Percentiles rank a stretch among this genome's conserved stretches.
Conservation (phyloP, 1,140 invertebrate species). For the Galendromus occidentalis region DNA sequence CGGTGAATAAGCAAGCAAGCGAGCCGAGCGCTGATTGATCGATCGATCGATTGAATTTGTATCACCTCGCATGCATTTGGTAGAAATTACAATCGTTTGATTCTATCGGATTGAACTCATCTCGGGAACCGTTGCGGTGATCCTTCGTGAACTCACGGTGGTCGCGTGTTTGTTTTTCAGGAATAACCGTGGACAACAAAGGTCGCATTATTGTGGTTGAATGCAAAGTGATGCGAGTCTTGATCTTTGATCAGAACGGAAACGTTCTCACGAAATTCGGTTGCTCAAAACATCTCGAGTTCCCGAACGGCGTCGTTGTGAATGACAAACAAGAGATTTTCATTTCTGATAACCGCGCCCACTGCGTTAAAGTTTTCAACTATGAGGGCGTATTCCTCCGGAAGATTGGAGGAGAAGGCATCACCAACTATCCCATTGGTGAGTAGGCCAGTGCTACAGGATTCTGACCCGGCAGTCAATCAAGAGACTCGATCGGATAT, state of each 20-base stretch:
- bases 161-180: too few species aligned
- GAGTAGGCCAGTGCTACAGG: too few species aligned
- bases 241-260: slow-evolving; percentile 92
- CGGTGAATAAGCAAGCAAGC: too few species aligned
- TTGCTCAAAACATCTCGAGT: slow-evolving; percentile 37
- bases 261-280: slow-evolving; percentile 93
- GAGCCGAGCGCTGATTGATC: too few species aligned
- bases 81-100: too few species aligned
- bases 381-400: slow-evolving; percentile 88
- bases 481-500: too few species aligned
- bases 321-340: slow-evolving; percentile 86
- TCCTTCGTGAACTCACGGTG: too few species aligned
- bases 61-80: too few species aligned
- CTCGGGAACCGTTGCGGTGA: too few species aligned
- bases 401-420: slow-evolving; percentile 92
- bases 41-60: too few species aligned
- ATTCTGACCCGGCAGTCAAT: too few species aligned
- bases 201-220: slow-evolving; percentile 95
- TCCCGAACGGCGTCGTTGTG: slow-evolving; percentile 36
- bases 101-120: too few species aligned
- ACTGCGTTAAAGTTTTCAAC: slow-evolving; percentile 98
- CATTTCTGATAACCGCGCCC: slow-evolving; percentile 95
- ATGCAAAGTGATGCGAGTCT: slow-evolving; percentile 97
- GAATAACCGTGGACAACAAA: slow-evolving; percentile 80
- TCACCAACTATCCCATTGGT: slow-evolving; percentile 97